Percentiles rank a stretch among this genome's conserved stretches.
phyloP scores from a whole-genome alignment of 2,113 vertebrate species.

The Petaurus breviceps region DNA sequence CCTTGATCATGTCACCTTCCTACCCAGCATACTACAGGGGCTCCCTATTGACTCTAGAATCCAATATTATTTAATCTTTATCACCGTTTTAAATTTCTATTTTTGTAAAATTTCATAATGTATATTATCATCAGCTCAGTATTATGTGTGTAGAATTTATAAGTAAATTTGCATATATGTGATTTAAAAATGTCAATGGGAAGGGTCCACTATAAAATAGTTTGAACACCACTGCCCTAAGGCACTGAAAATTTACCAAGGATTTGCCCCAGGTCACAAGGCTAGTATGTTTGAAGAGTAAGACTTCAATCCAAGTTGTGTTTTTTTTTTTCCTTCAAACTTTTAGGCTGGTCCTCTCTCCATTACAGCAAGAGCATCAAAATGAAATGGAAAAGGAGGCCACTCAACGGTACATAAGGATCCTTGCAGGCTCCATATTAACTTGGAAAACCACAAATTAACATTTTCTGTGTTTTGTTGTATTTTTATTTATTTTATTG shows the following conservation, averaged over 20 bases:
- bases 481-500: neutral
- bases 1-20: neutral
- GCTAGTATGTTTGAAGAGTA: neutral
- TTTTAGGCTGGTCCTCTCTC: neutral
- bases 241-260: neutral
- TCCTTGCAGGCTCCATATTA: neutral
- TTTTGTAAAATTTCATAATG: neutral
- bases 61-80: neutral
- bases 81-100: neutral
- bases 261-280: neutral
- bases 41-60: neutral
- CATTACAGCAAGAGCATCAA: neutral
- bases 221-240: neutral
- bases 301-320: neutral
- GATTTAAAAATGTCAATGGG: neutral
- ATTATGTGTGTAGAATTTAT: neutral
- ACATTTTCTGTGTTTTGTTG: neutral
- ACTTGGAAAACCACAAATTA: neutral
- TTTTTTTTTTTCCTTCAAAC: neutral
- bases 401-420: neutral
- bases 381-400: neutral
- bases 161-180: neutral
- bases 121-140: neutral
- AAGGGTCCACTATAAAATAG: neutral
- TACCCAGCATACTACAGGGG: neutral